Evolutionary conservation across 2,797 vertebrate genomes (phyloP), one percentile per base, ranked within the genome.

Genomic region (Furcifer pardalis): DNA sequence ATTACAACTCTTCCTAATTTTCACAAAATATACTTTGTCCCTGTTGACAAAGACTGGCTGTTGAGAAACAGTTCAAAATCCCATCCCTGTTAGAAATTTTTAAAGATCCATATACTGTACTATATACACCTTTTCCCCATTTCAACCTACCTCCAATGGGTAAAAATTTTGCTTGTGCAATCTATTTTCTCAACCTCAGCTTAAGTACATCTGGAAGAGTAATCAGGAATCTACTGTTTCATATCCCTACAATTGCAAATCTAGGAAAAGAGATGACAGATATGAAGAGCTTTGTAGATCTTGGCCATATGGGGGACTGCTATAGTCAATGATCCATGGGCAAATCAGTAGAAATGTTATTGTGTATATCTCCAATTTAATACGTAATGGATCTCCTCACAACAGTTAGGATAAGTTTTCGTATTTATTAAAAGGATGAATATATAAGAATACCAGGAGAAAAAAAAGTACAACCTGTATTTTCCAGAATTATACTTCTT

Each of bases 401-500:
- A n/a, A 78, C 9, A 30, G 1, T 49, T 75, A 66, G 56, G 15
- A 73, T 25, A 44, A 37, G 0, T 0, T 85, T 84, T 91, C 0
- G 0, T 23, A 79, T 10, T 44, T 73, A 13, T 79, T 73, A 79
- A 83, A 68, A 0, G n/a, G 7, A 23, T 84, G 78, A 79, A 89
- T 10, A 25, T 44, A 86, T 73, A 65, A 12, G 15, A 89, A 72
- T 63, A 69, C 75, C 19, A 56, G 4, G 1, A 87, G 89, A 78
- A 30, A 3, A 76, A 63, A 0, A 56, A 19, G 52, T 56, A 17
- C 5, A 19, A 56, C 21, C 52, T 56, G 17, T 87, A 42, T 27
- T 12, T 84, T 71, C 56, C 8, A 23, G 23, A 72, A 77, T 78
- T 83, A 49, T 6, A 74, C 84, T 85, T 81, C 27, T 42, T 92